Conservation (phyloP, 2,797 vertebrate genomes). For the Enteromius mattozi region DNA sequence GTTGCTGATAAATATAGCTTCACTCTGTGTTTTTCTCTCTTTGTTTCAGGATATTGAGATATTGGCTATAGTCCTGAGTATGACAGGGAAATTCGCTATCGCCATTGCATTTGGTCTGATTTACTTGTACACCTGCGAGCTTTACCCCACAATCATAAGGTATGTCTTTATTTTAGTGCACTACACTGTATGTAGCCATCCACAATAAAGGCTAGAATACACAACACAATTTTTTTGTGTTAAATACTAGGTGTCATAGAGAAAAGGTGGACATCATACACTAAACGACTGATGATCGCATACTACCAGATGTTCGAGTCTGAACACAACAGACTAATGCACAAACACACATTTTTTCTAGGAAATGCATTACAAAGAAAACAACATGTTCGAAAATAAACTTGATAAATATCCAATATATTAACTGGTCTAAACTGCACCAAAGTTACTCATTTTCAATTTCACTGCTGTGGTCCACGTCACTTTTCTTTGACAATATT, state of each 20-base stretch:
- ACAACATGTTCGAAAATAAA: neutral
- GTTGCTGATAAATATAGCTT: constrained; percentile 11
- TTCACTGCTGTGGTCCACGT: neutral
- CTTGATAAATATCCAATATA: neutral
- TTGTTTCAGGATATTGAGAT: constrained; percentile 71
- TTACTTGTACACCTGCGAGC: constrained; percentile 92
- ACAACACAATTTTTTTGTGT: neutral
- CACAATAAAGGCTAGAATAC: neutral
- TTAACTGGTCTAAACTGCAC: neutral
- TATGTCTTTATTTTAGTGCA: constrained; percentile 53
- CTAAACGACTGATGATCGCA: neutral
- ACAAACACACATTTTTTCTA: neutral
- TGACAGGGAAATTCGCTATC: constrained; percentile 90
- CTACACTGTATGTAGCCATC: neutral
- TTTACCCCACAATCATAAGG: constrained; percentile 93
- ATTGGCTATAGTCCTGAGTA: constrained; percentile 78
- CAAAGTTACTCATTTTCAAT: neutral
- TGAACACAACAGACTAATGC: neutral
- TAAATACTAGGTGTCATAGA: too few relatives aligned
- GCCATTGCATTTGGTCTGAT: constrained; percentile 90
- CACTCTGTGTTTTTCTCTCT: constrained; percentile 29
- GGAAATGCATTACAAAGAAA: neutral
- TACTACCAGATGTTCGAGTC: neutral
- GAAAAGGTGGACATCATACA: neutral
- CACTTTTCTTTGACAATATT: neutral